Base-by-base conservation (phyloP, 1,140 invertebrate genomes). In the Dryas iulia region DNA sequence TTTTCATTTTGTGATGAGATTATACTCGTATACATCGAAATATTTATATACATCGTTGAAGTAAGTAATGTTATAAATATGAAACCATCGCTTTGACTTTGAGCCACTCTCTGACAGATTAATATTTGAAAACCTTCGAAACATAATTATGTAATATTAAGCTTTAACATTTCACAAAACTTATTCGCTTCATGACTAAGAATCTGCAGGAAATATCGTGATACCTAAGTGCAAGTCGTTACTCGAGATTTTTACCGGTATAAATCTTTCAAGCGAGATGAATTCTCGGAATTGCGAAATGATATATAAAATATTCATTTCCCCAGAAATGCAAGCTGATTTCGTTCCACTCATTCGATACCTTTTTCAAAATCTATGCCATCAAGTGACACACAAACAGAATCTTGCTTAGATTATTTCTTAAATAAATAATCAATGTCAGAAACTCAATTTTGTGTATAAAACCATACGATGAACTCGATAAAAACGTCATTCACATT, bases 261-360 rank as follows among this genome's bases (percentile, higher is more conserved):
- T 87, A 90, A 89, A 90, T 89, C 86, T 90, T 86, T 87, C 81
- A 76, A 86, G 78, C 82, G 74, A 84, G 82, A 86, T 84, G 86
- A 89, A 90, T 89, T 83, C 77, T 62, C 71, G 71, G 76, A 74
- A 83, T 83, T 86, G 76, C 81, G 85, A 87, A 87, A 87, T 87
- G 86, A 89, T 89, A 86, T 79, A 83, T 90, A 79, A 89, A 87
- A 87, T 87, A 89, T 90, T 90, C 86, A 90, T 83, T 68, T 76
- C 59, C 76, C 79, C 77, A 79, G 76, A 84, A 85, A 87, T 86
- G 86, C 81, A 86, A 83, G 79, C 82, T 82, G 80, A 83, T 85
- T 84, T 79, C 74, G 76, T 62, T 62, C 77, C 24, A n/a, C 56
- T 67, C 61, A 35, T 69, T 70, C 66, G n/a, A 18, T 47, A 71